These are phyloP conservation scores for Formica selysi DNA, from an alignment of 1,140 invertebrate species.

Conservation along the genomic window DNA sequence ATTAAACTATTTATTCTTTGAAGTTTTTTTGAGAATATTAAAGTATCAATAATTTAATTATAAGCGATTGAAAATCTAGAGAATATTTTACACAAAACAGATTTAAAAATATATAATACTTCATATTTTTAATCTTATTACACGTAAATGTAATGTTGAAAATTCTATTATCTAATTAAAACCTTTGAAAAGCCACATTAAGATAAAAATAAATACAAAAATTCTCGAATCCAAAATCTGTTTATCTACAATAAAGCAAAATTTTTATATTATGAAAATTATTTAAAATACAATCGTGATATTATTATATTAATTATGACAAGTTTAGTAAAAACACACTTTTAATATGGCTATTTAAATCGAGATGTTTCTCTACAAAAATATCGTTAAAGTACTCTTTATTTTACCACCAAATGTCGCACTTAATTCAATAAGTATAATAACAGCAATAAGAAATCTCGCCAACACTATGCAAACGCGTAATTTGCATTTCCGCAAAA, in stretches of 20 bases:
- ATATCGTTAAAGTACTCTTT: slow-evolving; percentile 10
- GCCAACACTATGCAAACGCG: slow-evolving; percentile 19
- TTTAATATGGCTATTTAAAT: slow-evolving; percentile 22
- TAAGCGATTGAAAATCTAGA: not conserved
- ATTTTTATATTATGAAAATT: not conserved
- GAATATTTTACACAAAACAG: not conserved
- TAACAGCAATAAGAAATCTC: slow-evolving; percentile 47
- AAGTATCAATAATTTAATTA: not conserved
- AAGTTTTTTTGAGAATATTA: not conserved
- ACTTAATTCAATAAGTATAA: too few species aligned
- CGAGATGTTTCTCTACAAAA: not conserved
- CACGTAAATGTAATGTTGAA: not conserved
- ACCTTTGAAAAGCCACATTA: not conserved
- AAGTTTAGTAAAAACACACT: not conserved
- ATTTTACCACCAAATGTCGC: slow-evolving; percentile 31
- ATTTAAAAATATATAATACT: not conserved
- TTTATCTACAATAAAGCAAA: not conserved
- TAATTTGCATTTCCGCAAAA: slow-evolving; percentile 50
- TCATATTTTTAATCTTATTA: not conserved
- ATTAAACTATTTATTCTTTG: too few species aligned
- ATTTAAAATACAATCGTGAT: not conserved
- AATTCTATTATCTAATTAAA: not conserved
- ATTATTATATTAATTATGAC: not conserved
- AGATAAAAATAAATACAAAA: not conserved
- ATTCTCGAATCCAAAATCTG: not conserved